phyloP scores from a whole-genome alignment of 2,888 invertebrate species.

The Oscheius myriophilus region DNA sequence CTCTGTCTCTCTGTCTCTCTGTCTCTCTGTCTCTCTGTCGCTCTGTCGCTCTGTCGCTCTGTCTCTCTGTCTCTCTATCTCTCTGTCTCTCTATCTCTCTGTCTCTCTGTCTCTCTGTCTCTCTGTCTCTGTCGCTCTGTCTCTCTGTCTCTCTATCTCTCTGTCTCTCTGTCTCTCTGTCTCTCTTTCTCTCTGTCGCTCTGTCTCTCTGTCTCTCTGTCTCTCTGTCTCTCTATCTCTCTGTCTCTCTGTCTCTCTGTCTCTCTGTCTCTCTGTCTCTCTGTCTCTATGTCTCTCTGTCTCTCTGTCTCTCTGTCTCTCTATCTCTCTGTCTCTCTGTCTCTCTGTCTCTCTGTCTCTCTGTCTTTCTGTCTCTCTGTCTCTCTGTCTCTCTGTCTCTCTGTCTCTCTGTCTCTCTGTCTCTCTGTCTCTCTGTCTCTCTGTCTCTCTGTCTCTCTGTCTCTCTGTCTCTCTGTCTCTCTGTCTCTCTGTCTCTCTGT shows the following conservation, averaged over 20 bases:
- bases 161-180: neutral
- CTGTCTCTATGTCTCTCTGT: neutral
- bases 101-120: neutral
- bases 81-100: neutral
- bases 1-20: neutral
- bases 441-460: neutral
- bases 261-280: neutral
- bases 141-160: neutral
- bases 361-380: neutral
- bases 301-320: neutral
- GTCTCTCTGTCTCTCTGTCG: neutral
- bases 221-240: neutral
- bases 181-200: neutral
- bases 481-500: neutral
- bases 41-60: too few species aligned
- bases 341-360: neutral
- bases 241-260: neutral
- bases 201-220: neutral
- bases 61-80: neutral
- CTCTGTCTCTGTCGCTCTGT: slow-evolving; percentile 14
- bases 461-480: neutral
- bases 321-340: neutral
- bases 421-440: neutral
- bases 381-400: neutral
- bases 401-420: neutral